Evolutionary conservation across 1,140 invertebrate species (phyloP).

Genomic region (Sinella curviseta): DNA sequence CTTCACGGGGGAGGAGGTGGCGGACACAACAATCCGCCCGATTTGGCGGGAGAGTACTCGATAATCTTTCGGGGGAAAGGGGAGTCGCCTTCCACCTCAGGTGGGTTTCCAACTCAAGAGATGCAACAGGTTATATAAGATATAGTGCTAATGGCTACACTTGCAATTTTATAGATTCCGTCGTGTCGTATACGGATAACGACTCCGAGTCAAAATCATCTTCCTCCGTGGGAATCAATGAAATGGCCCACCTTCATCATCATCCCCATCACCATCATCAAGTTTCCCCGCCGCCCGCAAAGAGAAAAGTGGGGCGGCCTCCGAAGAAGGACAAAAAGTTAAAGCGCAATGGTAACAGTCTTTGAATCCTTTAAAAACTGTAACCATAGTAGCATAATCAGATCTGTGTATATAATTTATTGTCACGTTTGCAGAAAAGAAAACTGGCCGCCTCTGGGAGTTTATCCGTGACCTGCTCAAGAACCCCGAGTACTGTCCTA

Average conservation of each 20-base stretch:
- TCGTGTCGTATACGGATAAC: slow-evolving; percentile 33
- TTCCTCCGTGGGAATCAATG: slow-evolving; percentile 34
- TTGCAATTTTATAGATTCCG: slow-evolving; percentile 25
- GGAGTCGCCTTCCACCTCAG: slow-evolving; percentile 43
- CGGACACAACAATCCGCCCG: slow-evolving; percentile 25
- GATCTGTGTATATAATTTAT: background rate
- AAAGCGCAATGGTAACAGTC: slow-evolving; percentile 47
- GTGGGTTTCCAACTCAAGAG: slow-evolving; percentile 17
- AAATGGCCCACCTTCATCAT: slow-evolving; percentile 22
- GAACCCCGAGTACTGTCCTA: slow-evolving; percentile 73
- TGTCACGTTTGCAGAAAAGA: slow-evolving; percentile 58
- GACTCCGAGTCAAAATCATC: slow-evolving; percentile 49
- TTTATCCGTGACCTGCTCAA: slow-evolving; percentile 78
- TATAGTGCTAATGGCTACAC: background rate
- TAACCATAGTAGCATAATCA: background rate
- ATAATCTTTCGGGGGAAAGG: slow-evolving; percentile 33
- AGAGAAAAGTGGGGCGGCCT: slow-evolving; percentile 48
- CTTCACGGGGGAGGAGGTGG: too few relatives aligned
- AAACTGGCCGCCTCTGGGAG: slow-evolving; percentile 72
- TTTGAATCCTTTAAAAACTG: too few relatives aligned
- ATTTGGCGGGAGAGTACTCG: slow-evolving; percentile 6
- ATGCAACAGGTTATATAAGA: too few relatives aligned
- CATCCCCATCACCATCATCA: slow-evolving; percentile 26
- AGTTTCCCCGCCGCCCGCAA: slow-evolving; percentile 41
- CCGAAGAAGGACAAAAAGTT: slow-evolving; percentile 49